A percentile compares a stretch with the other conserved stretches of the same genome.
phyloP scores from a whole-genome alignment of 2,113 vertebrate species.

The Catharus fuscescens region DNA sequence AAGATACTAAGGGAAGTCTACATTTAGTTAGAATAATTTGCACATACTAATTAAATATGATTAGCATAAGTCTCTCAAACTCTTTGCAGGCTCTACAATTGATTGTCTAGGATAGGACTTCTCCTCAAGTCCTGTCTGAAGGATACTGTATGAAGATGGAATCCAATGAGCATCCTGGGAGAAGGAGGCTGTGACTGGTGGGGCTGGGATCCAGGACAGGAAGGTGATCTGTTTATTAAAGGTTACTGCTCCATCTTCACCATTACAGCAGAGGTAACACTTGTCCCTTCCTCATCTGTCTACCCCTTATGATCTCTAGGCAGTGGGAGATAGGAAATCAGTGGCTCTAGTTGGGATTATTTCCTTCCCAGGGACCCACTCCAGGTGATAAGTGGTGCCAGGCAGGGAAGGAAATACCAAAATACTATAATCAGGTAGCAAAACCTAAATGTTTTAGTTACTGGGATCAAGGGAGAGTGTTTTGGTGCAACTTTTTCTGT shows the following conservation, averaged over 20 bases:
- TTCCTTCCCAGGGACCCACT: background rate
- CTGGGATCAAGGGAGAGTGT: background rate
- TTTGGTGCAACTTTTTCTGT: background rate
- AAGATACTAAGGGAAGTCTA: conserved; percentile 48
- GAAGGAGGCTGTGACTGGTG: background rate
- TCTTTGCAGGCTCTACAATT: background rate
- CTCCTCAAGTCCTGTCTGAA: background rate
- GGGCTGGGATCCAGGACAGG: background rate
- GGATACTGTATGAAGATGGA: background rate
- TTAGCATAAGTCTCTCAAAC: conserved; percentile 48
- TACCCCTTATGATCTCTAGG: background rate
- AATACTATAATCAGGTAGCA: background rate
- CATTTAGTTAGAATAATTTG: conserved; percentile 28
- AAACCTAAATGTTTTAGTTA: background rate
- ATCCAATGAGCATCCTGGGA: background rate
- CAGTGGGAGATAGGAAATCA: background rate
- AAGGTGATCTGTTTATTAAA: background rate
- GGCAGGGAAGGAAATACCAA: background rate
- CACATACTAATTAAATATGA: conserved; percentile 47
- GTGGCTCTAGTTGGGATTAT: background rate
- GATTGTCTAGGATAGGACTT: background rate
- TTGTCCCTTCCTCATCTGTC: background rate
- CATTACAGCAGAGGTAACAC: background rate
- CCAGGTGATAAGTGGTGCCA: accelerated
- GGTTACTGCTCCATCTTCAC: background rate